These are phyloP conservation scores for Sesia apiformis DNA, from an alignment of 2,888 invertebrate genomes.

Conservation along the genomic window DNA sequence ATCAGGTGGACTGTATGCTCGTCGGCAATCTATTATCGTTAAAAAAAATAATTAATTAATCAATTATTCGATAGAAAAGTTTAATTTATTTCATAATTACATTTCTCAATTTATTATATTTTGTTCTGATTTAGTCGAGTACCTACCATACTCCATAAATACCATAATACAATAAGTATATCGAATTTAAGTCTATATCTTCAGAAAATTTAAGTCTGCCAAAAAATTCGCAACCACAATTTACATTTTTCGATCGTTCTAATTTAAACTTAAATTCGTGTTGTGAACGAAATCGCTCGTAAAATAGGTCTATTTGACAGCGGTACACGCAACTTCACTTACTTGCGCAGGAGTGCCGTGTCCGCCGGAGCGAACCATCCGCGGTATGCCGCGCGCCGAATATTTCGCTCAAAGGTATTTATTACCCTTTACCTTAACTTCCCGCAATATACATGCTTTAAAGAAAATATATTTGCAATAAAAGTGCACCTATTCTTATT, in stretches of 20 bases:
- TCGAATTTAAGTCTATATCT: no score
- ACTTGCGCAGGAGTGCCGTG: constrained; percentile 51
- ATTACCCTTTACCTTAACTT: background rate
- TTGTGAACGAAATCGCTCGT: constrained; percentile 44
- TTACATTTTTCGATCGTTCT: constrained; percentile 13
- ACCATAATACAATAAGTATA: no score
- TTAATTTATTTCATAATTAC: no score
- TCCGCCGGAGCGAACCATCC: constrained; percentile 23
- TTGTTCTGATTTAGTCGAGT: no score
- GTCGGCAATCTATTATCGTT: no score
- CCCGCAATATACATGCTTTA: background rate
- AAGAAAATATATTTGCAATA: background rate
- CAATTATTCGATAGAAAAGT: no score
- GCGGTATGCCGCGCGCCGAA: constrained; percentile 36
- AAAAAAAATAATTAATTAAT: no score
- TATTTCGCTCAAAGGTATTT: constrained; percentile 24
- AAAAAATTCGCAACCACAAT: background rate
- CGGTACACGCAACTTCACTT: constrained; percentile 66
- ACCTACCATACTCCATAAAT: no score
- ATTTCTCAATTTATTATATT: no score
- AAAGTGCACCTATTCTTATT: no score
- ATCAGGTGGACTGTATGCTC: no score
- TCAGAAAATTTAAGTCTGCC: no score
- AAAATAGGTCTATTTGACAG: constrained; percentile 61
- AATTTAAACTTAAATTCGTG: constrained; percentile 46